Evolutionary conservation across 2,113 vertebrate genomes (phyloP).

Genomic region (Triplophysa tibetana): DNA sequence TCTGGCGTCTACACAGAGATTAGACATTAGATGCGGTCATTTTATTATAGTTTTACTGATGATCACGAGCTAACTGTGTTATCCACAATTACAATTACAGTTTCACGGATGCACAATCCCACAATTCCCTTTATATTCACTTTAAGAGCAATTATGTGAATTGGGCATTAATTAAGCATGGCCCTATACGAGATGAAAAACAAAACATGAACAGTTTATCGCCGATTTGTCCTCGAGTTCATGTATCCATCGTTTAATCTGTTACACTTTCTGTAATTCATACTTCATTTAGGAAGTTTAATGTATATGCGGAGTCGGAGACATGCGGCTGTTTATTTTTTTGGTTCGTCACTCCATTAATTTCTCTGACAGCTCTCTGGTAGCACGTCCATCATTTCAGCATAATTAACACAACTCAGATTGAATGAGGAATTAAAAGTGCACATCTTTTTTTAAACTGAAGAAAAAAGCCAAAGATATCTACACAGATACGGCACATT

Average conservation of each 20-base stretch:
- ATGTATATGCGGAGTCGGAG: constrained; percentile 57
- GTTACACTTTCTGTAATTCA: constrained; percentile 65
- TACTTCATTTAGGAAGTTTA: constrained; percentile 58
- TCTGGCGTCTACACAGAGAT: background rate
- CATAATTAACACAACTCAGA: constrained; percentile 61
- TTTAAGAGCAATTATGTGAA: constrained; percentile 33
- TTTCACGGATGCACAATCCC: constrained; percentile 15
- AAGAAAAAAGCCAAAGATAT: constrained; percentile 20
- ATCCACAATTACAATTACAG: background rate
- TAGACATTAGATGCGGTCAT: background rate
- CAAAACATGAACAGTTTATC: constrained; percentile 24
- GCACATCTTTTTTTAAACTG: constrained; percentile 42
- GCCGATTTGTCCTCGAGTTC: background rate
- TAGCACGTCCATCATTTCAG: constrained; percentile 56
- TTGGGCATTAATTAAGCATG: constrained; percentile 53
- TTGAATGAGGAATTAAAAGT: constrained; percentile 62
- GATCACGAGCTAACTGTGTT: background rate
- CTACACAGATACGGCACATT: constrained; percentile 33
- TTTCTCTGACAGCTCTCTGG: constrained; percentile 58
- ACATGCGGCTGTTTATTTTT: constrained; percentile 62
- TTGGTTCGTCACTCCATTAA: constrained; percentile 62
- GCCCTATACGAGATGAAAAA: constrained; percentile 50
- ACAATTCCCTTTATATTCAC: constrained; percentile 38
- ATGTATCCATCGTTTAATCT: background rate
- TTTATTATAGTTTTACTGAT: background rate